Evolutionary conservation across 2,797 vertebrate species (phyloP).

Genomic region (Cirrhinus mrigala): DNA sequence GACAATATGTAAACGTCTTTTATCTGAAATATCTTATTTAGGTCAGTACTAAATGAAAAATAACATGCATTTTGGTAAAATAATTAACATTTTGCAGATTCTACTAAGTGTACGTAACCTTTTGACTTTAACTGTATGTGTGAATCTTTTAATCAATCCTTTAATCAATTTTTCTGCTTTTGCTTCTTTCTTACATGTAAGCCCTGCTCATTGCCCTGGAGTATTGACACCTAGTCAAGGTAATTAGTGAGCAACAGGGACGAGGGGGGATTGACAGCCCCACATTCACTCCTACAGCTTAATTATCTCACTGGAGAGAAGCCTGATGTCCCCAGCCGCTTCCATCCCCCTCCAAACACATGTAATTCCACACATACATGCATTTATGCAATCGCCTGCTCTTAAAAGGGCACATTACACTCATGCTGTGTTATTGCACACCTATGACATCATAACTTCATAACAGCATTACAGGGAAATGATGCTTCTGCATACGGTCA

Average conservation of each 20-base stretch:
- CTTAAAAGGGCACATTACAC: background rate
- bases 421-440: conserved; percentile 32
- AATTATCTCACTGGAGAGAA: conserved; percentile 47
- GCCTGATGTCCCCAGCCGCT: conserved; percentile 18
- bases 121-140: no score
- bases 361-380: conserved; percentile 7
- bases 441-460: conserved; percentile 39
- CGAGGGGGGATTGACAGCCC: conserved; percentile 24
- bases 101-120: no score
- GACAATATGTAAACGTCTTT: no score
- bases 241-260: conserved; percentile 40
- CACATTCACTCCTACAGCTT: conserved; percentile 38
- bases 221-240: conserved; percentile 31
- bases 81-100: no score
- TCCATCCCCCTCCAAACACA: conserved; percentile 26
- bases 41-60: no score
- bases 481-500: conserved; percentile 12
- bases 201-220: conserved; percentile 18
- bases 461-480: conserved; percentile 36
- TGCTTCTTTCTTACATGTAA: conserved; percentile 12
- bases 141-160: background rate
- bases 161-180: background rate
- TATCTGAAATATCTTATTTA: no score
- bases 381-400: background rate
- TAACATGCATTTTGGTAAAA: no score